Evolutionary conservation across 2,797 vertebrate genomes (phyloP).

Genomic region (Gymnocypris eckloni): DNA sequence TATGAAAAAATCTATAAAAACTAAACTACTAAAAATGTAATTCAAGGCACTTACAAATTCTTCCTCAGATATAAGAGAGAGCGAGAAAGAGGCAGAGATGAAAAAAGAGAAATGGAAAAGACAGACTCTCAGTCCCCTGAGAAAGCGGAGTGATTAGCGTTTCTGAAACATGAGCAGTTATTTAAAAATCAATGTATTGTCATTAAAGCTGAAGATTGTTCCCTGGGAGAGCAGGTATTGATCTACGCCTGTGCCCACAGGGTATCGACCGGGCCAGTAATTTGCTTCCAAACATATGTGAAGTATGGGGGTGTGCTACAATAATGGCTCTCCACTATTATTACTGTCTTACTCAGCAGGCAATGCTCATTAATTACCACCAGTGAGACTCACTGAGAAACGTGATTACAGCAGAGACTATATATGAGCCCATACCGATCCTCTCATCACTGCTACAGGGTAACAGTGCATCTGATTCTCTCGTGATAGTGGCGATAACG

Average conservation of each 20-base stretch:
- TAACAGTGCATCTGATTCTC: conserved; percentile 18
- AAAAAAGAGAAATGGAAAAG: conserved; percentile 20
- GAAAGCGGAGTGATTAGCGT: conserved; percentile 74
- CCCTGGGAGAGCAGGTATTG: conserved; percentile 76
- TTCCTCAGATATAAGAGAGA: background rate
- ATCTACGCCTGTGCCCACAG: conserved; percentile 76
- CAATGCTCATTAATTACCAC: conserved; percentile 60
- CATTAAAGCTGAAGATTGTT: conserved; percentile 81
- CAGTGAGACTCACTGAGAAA: conserved; percentile 45
- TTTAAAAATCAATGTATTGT: conserved; percentile 82
- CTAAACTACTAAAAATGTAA: background rate
- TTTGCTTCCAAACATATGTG: conserved; percentile 74
- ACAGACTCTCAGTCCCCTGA: conserved; percentile 65
- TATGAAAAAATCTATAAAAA: conserved; percentile 4
- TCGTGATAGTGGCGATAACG: background rate
- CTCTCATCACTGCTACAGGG: conserved; percentile 39
- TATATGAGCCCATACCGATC: conserved; percentile 47
- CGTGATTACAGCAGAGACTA: conserved; percentile 52
- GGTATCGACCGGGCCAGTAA: conserved; percentile 74
- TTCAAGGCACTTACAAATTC: background rate
- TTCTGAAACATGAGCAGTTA: conserved; percentile 78
- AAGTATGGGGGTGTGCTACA: conserved; percentile 71
- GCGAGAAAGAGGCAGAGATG: conserved; percentile 9
- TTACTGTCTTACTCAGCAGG: conserved; percentile 65
- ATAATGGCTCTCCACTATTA: conserved; percentile 59